Percentiles rank a stretch among this genome's conserved stretches.
Evolutionary conservation across 2,797 vertebrate genomes (phyloP).

Genomic region (Catamblyrhynchus diadema): DNA sequence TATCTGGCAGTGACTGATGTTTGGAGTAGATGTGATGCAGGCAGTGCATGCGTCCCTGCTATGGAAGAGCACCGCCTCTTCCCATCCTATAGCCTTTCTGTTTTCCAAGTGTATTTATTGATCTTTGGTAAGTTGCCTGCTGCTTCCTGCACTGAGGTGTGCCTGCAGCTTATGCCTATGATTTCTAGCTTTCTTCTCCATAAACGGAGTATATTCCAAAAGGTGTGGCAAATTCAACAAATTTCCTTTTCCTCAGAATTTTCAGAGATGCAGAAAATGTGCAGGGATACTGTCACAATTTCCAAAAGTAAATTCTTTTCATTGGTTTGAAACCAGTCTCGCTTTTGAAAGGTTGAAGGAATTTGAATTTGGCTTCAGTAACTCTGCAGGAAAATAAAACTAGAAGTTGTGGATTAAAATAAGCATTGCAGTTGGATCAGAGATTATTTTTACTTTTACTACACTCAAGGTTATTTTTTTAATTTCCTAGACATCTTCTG

Average conservation of each 20-base stretch:
- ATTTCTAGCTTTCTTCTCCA: neutral
- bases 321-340: neutral
- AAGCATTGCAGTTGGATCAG: neutral
- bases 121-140: neutral
- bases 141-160: neutral
- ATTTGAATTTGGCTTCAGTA: neutral
- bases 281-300: neutral
- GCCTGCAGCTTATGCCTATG: neutral
- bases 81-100: neutral
- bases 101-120: neutral
- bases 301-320: neutral
- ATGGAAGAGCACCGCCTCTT: neutral
- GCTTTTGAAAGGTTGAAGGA: neutral
- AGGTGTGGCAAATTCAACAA: neutral
- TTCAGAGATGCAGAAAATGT: neutral
- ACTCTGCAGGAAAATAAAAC: neutral
- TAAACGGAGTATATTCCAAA: neutral
- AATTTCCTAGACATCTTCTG: neutral
- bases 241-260: neutral
- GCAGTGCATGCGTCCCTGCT: neutral
- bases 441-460: neutral
- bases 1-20: neutral
- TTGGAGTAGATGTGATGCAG: neutral
- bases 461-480: neutral
- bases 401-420: neutral